Conservation (phyloP, 2,888 invertebrate genomes). For the Mesopsocus fuscifrons region DNA sequence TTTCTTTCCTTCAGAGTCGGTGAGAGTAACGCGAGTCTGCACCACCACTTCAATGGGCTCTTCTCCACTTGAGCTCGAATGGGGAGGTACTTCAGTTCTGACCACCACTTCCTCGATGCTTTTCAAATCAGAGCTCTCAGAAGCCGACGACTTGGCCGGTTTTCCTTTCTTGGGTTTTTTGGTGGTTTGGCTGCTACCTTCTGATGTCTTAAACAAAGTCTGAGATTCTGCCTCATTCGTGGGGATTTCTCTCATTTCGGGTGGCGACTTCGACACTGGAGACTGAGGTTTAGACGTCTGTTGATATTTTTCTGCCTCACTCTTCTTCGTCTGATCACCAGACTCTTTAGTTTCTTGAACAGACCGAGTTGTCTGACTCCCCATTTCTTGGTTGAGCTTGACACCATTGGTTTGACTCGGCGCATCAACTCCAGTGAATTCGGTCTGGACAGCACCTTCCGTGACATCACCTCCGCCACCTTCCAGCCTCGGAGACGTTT, state of each 20-base stretch:
- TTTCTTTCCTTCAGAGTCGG: slow-evolving; percentile 17
- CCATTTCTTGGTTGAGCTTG: not conserved
- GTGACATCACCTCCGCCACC: not conserved
- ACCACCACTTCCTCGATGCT: not conserved
- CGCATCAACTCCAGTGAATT: not conserved
- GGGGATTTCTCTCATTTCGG: not conserved
- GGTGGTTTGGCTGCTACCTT: not conserved
- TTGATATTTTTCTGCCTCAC: not conserved
- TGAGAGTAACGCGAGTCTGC: slow-evolving; percentile 35
- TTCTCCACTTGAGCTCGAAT: slow-evolving; percentile 19
- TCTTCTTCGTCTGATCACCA: not conserved
- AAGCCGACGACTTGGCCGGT: not conserved
- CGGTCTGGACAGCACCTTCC: not conserved
- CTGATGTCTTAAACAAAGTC: not conserved
- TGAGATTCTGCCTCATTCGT: not conserved
- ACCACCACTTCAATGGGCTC: slow-evolving; percentile 41
- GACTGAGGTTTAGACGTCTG: slow-evolving; percentile 2
- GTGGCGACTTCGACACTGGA: not conserved
- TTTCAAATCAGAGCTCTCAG: not conserved
- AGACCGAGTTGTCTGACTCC: not conserved
- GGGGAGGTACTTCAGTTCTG: not conserved
- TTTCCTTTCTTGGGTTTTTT: not conserved
- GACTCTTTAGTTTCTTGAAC: not conserved
- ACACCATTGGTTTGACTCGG: slow-evolving; percentile 1
- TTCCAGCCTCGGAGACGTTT: slow-evolving; percentile 20